Evolutionary conservation across 2,113 vertebrate species (phyloP).

Genomic region (Sebastes fasciatus): DNA sequence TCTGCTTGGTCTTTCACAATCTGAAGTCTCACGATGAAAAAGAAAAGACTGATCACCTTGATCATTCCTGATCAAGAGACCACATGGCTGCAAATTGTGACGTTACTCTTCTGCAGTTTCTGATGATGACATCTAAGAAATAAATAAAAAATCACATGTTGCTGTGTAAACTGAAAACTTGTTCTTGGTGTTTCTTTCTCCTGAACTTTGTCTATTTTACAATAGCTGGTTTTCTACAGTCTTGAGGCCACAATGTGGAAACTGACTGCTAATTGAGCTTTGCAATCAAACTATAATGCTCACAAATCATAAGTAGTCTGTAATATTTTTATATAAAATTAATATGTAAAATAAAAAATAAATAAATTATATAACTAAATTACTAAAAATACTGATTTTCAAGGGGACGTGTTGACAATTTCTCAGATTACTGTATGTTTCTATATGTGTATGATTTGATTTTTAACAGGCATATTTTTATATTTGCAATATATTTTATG

Average conservation of each 20-base stretch:
- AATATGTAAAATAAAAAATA: not conserved
- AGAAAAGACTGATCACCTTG: not conserved
- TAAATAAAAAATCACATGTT: slow-evolving; percentile 71
- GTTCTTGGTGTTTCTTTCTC: slow-evolving; percentile 15
- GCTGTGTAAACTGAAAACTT: slow-evolving; percentile 62
- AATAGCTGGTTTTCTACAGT: not conserved
- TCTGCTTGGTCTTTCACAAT: slow-evolving; percentile 13
- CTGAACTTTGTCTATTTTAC: not conserved
- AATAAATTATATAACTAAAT: not conserved
- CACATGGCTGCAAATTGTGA: slow-evolving; percentile 42
- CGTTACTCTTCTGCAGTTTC: slow-evolving; percentile 40
- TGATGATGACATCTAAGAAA: slow-evolving; percentile 52
- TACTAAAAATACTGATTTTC: not conserved
- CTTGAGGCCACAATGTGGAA: not conserved
- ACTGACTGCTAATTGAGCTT: not conserved
- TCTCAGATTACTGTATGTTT: not conserved
- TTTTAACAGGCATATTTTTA: not conserved
- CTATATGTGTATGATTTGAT: not conserved
- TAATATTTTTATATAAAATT: not conserved
- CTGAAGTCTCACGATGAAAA: slow-evolving; percentile 10
- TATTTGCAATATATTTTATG: not conserved
- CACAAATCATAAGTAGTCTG: not conserved
- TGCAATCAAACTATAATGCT: not conserved
- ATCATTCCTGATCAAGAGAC: slow-evolving; percentile 25
- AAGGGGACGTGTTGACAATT: not conserved